phyloP scores from a whole-genome alignment of 2,888 invertebrate genomes.

The Callosobruchus maculatus region DNA sequence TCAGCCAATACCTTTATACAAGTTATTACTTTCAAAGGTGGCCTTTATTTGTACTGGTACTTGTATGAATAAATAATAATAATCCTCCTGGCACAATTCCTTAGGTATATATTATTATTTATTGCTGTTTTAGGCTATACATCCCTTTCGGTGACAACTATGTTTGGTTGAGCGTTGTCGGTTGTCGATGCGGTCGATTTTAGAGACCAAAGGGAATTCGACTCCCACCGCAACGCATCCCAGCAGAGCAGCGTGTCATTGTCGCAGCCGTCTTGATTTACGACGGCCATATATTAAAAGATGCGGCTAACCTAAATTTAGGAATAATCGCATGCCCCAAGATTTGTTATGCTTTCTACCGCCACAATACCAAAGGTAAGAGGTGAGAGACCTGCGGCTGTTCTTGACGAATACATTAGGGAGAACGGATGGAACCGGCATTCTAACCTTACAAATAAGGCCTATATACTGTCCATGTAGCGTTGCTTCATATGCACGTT shows the following conservation, averaged over 20 bases:
- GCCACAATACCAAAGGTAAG: neutral
- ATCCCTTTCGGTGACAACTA: too few relatives aligned
- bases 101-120: too few relatives aligned
- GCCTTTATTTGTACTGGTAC: too few relatives aligned
- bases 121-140: too few relatives aligned
- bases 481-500: too few relatives aligned
- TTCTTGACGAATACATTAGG: neutral
- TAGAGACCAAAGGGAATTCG: neutral
- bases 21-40: too few relatives aligned
- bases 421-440: neutral
- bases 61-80: too few relatives aligned
- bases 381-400: neutral
- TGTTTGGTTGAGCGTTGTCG: neutral
- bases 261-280: neutral
- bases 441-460: neutral
- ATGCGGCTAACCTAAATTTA: neutral
- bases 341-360: neutral
- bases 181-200: neutral
- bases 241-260: neutral
- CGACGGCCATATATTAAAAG: neutral
- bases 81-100: too few relatives aligned
- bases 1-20: too few relatives aligned
- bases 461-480: too few relatives aligned
- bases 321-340: neutral
- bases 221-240: neutral